Base-by-base conservation (phyloP, 2,113 vertebrate species). In the Ifrita kowaldi region DNA sequence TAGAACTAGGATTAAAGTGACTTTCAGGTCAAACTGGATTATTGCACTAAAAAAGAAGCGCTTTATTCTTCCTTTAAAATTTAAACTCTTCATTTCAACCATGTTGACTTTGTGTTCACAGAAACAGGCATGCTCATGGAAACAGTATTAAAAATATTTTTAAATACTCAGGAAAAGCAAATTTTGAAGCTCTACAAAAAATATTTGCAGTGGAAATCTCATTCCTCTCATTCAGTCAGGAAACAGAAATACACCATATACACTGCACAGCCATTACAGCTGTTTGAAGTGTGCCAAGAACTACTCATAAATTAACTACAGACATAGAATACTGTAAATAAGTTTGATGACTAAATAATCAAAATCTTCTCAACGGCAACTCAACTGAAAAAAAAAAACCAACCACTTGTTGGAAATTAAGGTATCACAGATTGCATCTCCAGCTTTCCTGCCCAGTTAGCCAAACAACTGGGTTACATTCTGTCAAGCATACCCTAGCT, bases 111-210 rank as follows among this genome's bases (percentile, higher is more conserved):
- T 96, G 49, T 95, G 81, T 76, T 93, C 92, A 88, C 68, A 92
- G 89, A 95, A 95, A 75, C 80, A 94, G 68, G 63, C 87, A 94
- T 71, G 60, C 52, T 92, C 92, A 95, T 94, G 91, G 85, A 96
- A 97, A 94, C 41, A 71, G 87, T 77, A 93, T 84, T 86, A 77
- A 94, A 96, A 97, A 96, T 94, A 95, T 96, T 96, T 95, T 97
- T 84, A 86, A 95, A 75, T 92, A 95, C 96, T 93, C 10, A 5
- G 64, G 85, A 85, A 96, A 96, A 96, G 80, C 86, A 92, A 90
- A 94, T 95, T 93, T 84, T 94, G 83, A 81, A 92, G 44, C 14
- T 23, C 52, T 87, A 87, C 87, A 56, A 94, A 96, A 96, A 97
- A 92, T 92, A 95, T 93, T 97, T 97, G 76, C 83, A 89, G 92